These are phyloP conservation scores for Acanthaster planci DNA, from an alignment of 35 echinoderm and acorn worm species.

Conservation along the genomic window DNA sequence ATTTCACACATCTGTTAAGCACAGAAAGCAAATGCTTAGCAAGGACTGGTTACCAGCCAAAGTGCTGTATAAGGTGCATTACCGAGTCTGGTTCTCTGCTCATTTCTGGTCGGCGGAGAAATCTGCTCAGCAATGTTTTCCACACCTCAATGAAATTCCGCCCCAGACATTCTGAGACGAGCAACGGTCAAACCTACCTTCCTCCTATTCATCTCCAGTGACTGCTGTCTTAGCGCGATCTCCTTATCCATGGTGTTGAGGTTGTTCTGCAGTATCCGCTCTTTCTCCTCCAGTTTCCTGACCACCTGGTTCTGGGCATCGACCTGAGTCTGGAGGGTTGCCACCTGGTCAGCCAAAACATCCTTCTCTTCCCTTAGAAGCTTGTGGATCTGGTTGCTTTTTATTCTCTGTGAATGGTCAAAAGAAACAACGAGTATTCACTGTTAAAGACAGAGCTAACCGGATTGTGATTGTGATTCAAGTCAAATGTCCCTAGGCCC, in stretches of 20 bases:
- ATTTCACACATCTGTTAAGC: too few relatives aligned
- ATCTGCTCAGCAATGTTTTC: too few relatives aligned
- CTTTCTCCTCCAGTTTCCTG: slow-evolving; percentile 91
- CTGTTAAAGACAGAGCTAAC: too few relatives aligned
- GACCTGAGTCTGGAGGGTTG: slow-evolving; percentile 92
- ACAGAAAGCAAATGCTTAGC: too few relatives aligned
- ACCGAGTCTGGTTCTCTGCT: too few relatives aligned
- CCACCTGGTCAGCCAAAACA: slow-evolving; percentile 92
- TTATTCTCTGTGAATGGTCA: slow-evolving; percentile 73
- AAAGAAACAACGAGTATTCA: not conserved
- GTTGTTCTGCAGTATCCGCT: slow-evolving; percentile 89
- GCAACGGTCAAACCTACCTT: slow-evolving; percentile 51
- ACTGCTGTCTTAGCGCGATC: slow-evolving; percentile 75
- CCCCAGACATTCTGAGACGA: too few relatives aligned
- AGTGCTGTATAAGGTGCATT: too few relatives aligned
- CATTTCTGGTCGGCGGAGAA: too few relatives aligned
- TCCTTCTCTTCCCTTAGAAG: slow-evolving; percentile 95
- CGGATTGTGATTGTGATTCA: too few relatives aligned
- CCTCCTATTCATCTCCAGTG: slow-evolving; percentile 84
- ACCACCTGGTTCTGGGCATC: slow-evolving; percentile 99
- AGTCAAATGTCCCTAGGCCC: too few relatives aligned
- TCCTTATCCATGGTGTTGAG: slow-evolving; percentile 89
- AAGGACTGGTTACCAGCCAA: too few relatives aligned
- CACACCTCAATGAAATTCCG: too few relatives aligned
- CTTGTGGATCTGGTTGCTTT: slow-evolving; percentile 97